Evolutionary conservation across 2,888 invertebrate genomes (phyloP).

Genomic region (Lobophora halterata): DNA sequence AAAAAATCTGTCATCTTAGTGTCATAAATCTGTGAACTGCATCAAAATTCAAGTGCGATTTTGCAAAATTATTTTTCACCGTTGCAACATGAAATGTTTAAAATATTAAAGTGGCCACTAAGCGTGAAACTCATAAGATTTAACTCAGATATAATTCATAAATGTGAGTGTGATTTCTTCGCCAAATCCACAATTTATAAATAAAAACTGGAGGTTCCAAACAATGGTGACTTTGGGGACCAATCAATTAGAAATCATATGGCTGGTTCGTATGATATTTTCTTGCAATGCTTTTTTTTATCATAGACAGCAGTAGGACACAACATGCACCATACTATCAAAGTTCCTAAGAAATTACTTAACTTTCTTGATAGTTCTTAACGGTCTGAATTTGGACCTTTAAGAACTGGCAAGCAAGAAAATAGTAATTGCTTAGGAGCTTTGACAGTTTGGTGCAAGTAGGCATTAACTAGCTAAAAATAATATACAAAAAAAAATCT

Average conservation of each 20-base stretch:
- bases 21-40: constrained; percentile 7
- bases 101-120: constrained; percentile 41
- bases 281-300: constrained; percentile 4
- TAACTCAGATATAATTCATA: constrained; percentile 32
- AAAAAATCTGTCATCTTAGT: too few species aligned
- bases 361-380: too few species aligned
- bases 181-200: constrained; percentile 26
- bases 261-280: constrained; percentile 39
- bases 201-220: constrained; percentile 38
- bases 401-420: too few species aligned
- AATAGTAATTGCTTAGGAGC: too few species aligned
- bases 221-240: constrained; percentile 46
- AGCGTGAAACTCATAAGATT: constrained; percentile 39
- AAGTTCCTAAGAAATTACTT: too few species aligned
- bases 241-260: constrained; percentile 32
- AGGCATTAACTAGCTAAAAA: too few species aligned
- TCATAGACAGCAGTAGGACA: too few species aligned
- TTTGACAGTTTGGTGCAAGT: too few species aligned
- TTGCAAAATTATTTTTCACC: constrained; percentile 6
- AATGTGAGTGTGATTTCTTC: constrained; percentile 44
- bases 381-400: too few species aligned
- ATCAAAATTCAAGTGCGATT: constrained; percentile 8
- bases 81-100: constrained; percentile 53
- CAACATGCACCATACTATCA: too few species aligned
- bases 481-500: too few species aligned